These are phyloP conservation scores for Yponomeuta plumbellus DNA, from an alignment of 2,888 invertebrate species.

Conservation along the genomic window DNA sequence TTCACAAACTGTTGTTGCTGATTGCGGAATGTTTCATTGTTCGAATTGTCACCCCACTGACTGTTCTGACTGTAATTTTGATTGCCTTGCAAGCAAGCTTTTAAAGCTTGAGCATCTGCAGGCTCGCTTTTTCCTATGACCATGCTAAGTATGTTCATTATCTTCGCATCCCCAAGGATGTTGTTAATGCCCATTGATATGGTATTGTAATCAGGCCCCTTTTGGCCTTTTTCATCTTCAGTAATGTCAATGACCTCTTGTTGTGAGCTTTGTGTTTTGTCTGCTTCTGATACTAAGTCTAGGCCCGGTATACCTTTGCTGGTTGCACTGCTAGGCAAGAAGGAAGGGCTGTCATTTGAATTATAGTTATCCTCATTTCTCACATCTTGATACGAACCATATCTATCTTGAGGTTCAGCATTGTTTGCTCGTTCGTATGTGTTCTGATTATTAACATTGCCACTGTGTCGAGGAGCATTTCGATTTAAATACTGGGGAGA, in stretches of 20 bases:
- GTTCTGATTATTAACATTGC: slow-evolving; percentile 35
- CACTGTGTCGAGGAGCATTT: slow-evolving; percentile 29
- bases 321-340: slow-evolving; percentile 45
- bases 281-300: slow-evolving; percentile 78
- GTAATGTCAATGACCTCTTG: slow-evolving; percentile 56
- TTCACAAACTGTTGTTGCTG: slow-evolving; percentile 30
- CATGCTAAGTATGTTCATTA: slow-evolving; percentile 77
- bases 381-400: slow-evolving; percentile 40
- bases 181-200: slow-evolving; percentile 78
- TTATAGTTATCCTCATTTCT: slow-evolving; percentile 23
- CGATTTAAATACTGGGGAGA: background rate
- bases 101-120: background rate
- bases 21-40: slow-evolving; percentile 23
- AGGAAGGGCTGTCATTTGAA: slow-evolving; percentile 35
- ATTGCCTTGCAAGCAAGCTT: slow-evolving; percentile 8
- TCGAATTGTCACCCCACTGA: slow-evolving; percentile 9
- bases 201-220: slow-evolving; percentile 71
- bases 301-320: slow-evolving; percentile 83
- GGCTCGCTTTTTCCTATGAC: slow-evolving; percentile 27
- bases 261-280: slow-evolving; percentile 26
- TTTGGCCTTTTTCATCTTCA: slow-evolving; percentile 29
- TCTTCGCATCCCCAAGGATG: slow-evolving; percentile 79
- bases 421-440: slow-evolving; percentile 35
- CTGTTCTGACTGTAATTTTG: slow-evolving; percentile 11
- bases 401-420: slow-evolving; percentile 41